Evolutionary conservation across 2,888 invertebrate species (phyloP), one percentile per base, ranked within the genome.

Genomic region (Drosophila meridiana): DNA sequence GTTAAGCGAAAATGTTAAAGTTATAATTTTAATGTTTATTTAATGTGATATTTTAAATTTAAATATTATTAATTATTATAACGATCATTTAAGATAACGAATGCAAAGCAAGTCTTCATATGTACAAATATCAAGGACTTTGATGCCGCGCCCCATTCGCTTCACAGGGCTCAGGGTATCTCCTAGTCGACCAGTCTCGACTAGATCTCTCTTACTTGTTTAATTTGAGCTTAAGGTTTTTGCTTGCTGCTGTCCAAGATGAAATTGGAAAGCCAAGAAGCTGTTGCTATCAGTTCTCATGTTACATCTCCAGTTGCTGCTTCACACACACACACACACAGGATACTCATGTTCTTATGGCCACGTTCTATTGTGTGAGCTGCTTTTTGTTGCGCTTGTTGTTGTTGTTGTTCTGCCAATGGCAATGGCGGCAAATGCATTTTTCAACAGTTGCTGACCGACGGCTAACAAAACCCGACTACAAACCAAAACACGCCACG

Each of bases 141-240:
- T 20, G 20, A 20, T 20, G 20, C 20, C 20, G 1, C 20, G 20
- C 20, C 20, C 20, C 20, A 1, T 20, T 20, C 20, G 20, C 20
- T 20, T 20, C 20, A 20, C 20, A 20, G 20, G 20, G 20, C 20
- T 20, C 20, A 20, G 20, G 0, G 20, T 20, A 20, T 20, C 20
- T 20, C 20, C 20, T 20, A 20, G 20, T 20, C 20, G 20, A 20
- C 1, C 20, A 20, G 20, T 20, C 20, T 20, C 20, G 20, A 20
- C 20, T 20, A 20, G 20, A 20, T 20, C 20, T 20, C 20, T 20
- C 20, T 20, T 20, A 20, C 20, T 20, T 20, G 20, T 14, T n/a
- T 14, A n/a, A 8, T 6, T 65, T 68, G 63, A 72, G 72, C 74
- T 87, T 64, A n/a, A 42, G 30, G 58, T 65, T 57, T 70, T 72